Conservation (phyloP, 2,113 vertebrate species). For the Leptodactylus fuscus region DNA sequence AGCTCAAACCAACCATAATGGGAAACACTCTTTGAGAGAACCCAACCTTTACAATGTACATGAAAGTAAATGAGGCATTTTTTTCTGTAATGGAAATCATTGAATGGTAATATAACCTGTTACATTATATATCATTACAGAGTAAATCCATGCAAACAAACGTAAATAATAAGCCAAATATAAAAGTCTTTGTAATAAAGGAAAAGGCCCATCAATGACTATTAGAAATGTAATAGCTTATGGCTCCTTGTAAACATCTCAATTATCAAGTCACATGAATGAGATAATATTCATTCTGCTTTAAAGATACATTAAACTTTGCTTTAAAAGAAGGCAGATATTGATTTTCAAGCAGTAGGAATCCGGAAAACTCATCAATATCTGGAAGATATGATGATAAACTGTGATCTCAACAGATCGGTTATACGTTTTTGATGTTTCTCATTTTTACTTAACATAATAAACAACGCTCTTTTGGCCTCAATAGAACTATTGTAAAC, state of each 20-base stretch:
- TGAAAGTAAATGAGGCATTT: too few species aligned
- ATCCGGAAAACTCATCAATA: constrained; percentile 16
- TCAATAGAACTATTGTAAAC: too few species aligned
- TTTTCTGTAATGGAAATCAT: too few species aligned
- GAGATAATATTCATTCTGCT: constrained; percentile 9
- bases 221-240: background rate
- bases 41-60: too few species aligned
- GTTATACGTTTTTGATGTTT: background rate
- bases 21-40: too few species aligned
- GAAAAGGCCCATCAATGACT: background rate
- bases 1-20: too few species aligned
- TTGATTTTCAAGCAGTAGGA: constrained; percentile 27
- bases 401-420: constrained; percentile 10
- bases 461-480: background rate
- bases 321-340: constrained; percentile 17
- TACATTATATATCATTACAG: background rate
- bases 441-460: background rate
- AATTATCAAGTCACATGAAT: constrained; percentile 27
- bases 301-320: constrained; percentile 24
- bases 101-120: background rate
- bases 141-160: background rate
- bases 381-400: constrained; percentile 17
- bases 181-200: background rate
- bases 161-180: background rate
- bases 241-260: background rate